A percentile compares a stretch with the other conserved stretches of the same genome.
Conservation (phyloP, 53 echinoderm and acorn worm genomes). For the Actinopyga echinites region DNA sequence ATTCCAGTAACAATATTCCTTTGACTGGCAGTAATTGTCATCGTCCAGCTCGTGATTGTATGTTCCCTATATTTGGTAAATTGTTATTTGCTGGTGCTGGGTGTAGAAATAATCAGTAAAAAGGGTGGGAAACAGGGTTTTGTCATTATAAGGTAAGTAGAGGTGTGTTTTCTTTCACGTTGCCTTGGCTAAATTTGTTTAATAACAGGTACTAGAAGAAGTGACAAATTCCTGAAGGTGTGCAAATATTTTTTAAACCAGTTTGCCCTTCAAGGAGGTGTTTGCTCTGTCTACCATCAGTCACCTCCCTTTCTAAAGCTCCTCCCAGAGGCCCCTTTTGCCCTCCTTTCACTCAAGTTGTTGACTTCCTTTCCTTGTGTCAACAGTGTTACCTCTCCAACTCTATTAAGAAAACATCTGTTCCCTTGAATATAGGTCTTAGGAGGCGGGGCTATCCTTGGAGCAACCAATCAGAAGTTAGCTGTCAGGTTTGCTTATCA, state of each 20-base stretch:
- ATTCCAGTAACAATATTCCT: too few relatives aligned
- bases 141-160: too few relatives aligned
- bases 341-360: slow-evolving; percentile 10
- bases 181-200: slow-evolving; percentile 9
- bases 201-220: neutral
- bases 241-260: slow-evolving; percentile 23
- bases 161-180: neutral
- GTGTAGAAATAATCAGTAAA: too few relatives aligned
- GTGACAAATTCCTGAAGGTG: slow-evolving; percentile 29
- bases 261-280: neutral
- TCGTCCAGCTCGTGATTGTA: too few relatives aligned
- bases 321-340: slow-evolving; percentile 7
- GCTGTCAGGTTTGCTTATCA: too few relatives aligned
- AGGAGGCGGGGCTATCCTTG: too few relatives aligned
- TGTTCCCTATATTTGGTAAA: too few relatives aligned
- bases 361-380: neutral
- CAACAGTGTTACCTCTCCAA: neutral
- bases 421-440: too few relatives aligned
- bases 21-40: too few relatives aligned
- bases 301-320: neutral
- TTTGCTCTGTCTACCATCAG: slow-evolving; percentile 6
- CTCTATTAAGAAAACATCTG: neutral
- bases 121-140: too few relatives aligned
- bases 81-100: too few relatives aligned
- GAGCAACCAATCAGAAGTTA: too few relatives aligned